Evolutionary conservation across 2,797 vertebrate species (phyloP).

Genomic region (Sebastes iracundus): DNA sequence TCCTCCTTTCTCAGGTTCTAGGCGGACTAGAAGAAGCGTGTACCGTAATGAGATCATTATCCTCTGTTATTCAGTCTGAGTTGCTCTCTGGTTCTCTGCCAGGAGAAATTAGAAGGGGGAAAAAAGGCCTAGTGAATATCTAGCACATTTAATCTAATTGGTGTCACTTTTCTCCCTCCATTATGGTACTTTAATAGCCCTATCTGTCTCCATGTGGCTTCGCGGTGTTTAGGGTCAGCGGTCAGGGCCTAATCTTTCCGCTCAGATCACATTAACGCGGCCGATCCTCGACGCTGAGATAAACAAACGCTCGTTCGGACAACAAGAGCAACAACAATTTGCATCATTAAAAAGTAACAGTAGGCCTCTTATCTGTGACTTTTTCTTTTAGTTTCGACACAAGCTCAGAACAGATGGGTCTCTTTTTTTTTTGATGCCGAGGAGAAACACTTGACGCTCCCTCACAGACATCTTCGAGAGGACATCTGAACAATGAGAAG

Average conservation of each 20-base stretch:
- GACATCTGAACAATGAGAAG: conserved; percentile 29
- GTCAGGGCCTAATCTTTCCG: conserved; percentile 67
- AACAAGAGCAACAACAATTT: conserved; percentile 50
- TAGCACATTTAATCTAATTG: conserved; percentile 83
- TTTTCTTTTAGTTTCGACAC: conserved; percentile 22
- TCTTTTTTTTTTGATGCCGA: conserved; percentile 22
- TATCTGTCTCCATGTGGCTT: conserved; percentile 79
- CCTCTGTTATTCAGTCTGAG: conserved; percentile 69
- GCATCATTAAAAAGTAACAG: conserved; percentile 62
- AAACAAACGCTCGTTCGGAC: conserved; percentile 59
- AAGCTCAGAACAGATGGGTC: conserved; percentile 30
- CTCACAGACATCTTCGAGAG: not conserved
- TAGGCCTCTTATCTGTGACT: not conserved
- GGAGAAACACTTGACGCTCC: conserved; percentile 23
- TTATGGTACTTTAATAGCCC: conserved; percentile 78
- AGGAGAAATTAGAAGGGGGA: conserved; percentile 71
- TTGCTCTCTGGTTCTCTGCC: conserved; percentile 72
- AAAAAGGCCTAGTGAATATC: conserved; percentile 72
- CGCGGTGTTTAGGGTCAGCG: conserved; percentile 75
- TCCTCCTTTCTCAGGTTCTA: conserved; percentile 45
- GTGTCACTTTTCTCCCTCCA: conserved; percentile 76
- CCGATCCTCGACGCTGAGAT: conserved; percentile 51
- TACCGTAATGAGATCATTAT: conserved; percentile 83
- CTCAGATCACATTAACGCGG: conserved; percentile 65
- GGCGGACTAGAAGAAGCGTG: conserved; percentile 45